Percentiles rank a stretch among this genome's conserved stretches.
Conservation (phyloP, 2,797 vertebrate species). For the Poliocrania exsul region DNA sequence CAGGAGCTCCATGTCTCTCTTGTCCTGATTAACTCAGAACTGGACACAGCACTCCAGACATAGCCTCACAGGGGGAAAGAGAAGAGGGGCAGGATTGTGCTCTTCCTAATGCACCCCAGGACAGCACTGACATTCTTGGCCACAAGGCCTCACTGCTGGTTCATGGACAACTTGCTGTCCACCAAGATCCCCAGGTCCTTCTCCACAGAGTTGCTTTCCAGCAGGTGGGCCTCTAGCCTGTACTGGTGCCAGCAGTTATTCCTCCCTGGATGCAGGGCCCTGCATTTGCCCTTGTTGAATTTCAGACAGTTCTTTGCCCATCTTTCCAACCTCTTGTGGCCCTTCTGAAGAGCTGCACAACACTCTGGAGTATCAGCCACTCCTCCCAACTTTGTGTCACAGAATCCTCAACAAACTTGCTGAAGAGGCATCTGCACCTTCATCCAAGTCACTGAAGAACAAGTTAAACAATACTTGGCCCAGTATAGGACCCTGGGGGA, state of each 20-base stretch:
- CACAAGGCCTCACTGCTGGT: background rate
- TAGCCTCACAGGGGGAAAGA: background rate
- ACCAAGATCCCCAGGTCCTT: background rate
- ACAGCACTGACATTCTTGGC: background rate
- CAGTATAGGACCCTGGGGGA: background rate
- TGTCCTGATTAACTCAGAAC: background rate
- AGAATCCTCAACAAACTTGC: fast-evolving
- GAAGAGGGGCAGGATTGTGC: background rate
- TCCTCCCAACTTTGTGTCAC: background rate
- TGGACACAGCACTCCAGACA: too few relatives aligned
- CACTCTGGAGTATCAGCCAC: background rate
- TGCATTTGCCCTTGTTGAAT: background rate
- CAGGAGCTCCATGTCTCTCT: background rate
- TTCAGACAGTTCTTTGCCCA: background rate
- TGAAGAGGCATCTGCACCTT: background rate
- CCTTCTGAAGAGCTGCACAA: background rate
- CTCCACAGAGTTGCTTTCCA: background rate
- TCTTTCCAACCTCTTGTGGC: background rate
- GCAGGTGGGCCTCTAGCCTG: background rate
- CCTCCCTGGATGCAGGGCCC: background rate
- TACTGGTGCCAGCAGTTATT: background rate
- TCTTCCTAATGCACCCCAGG: background rate
- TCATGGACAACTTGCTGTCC: background rate
- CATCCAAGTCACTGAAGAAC: background rate
- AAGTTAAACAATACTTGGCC: background rate